Evolutionary conservation across 23 tunicate species (phyloP), one percentile per base, ranked within the genome.

Genomic region (Trididemnum clinides): DNA sequence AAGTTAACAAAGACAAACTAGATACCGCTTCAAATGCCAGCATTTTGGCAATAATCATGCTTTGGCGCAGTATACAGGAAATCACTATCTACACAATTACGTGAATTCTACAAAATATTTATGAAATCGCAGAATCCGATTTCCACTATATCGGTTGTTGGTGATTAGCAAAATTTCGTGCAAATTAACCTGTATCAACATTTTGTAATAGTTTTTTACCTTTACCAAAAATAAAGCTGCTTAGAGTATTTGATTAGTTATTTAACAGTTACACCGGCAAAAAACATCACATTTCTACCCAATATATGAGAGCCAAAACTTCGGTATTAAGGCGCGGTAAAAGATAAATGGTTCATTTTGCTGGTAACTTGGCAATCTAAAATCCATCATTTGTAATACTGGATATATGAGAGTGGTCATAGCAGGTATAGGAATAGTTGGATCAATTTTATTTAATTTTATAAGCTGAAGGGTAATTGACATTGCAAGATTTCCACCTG

Each of bases 401-500:
- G 97, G 97, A 78, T 92, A 92, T 28, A 92, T 88, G n/a, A 92
- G 50, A 37, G 81, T 86, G 21, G 72, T 73, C 97, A 92, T 92
- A 29, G 89, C 90, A 37, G 90, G 92, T 21, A 34, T 18, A 5
- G 34, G 71, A 33, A 63, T 31, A 1, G 29, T 39, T 21, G 76
- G 39, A 31, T 85, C 77, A 50, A 38, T 50, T 33, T 35, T n/a
- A 18, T 87, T 58, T 44, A 76, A 5, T 71, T 92, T 57, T 4
- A 72, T 33, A 6, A 92, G 49, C 33, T 49, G 84, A 12, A 92
- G 36, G 32, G 88, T 76, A 2, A 92, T 73, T 4, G 92, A 87
- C 86, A 84, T 79, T 64, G 97, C 97, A 6, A 92, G 77, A 62
- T 92, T 92, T 31, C 97, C 97, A 37, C 97, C 97, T 92, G 72